These are phyloP conservation scores for Calliphora vicina DNA, from an alignment of 1,140 invertebrate species.

Conservation along the genomic window DNA sequence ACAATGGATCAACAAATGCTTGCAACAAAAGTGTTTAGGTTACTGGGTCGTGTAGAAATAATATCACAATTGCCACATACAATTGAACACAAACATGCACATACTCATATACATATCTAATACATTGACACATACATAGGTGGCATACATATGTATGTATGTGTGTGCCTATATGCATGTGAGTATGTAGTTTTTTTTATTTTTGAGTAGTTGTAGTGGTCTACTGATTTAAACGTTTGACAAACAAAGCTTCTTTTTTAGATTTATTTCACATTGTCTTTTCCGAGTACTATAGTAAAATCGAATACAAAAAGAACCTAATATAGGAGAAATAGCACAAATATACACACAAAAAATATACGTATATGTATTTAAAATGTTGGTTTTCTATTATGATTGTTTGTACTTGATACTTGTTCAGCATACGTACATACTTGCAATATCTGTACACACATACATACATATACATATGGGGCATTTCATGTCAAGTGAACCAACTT, in stretches of 20 bases:
- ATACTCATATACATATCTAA: neutral
- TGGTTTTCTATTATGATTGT: too few species aligned
- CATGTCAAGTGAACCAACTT: too few species aligned
- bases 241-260: neutral
- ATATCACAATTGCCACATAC: neutral
- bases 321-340: too few species aligned
- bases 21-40: neutral
- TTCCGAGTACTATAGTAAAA: neutral
- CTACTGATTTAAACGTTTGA: neutral
- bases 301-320: neutral
- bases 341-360: too few species aligned
- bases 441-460: too few species aligned
- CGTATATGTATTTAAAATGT: too few species aligned
- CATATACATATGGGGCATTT: too few species aligned
- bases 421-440: too few species aligned
- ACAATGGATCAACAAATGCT: neutral
- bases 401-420: too few species aligned
- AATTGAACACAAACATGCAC: neutral
- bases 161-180: neutral
- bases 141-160: neutral
- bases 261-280: neutral
- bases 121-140: neutral
- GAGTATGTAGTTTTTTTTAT: too few species aligned
- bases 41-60: neutral
- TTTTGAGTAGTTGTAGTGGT: too few species aligned